phyloP scores from a whole-genome alignment of 1,140 invertebrate genomes.

The Penaeus chinensis region DNA sequence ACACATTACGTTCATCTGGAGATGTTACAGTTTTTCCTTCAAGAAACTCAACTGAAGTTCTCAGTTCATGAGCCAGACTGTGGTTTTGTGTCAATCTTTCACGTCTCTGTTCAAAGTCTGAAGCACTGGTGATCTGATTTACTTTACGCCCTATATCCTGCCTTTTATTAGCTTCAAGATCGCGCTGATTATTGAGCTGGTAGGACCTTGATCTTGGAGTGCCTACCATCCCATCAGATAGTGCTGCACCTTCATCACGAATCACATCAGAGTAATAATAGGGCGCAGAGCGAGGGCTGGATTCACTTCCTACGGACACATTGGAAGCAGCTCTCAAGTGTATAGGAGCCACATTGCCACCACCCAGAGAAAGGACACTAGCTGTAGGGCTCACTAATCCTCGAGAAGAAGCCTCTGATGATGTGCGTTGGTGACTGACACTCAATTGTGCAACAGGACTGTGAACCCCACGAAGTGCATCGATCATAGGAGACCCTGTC shows the following conservation, averaged over 20 bases:
- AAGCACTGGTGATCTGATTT: slow-evolving; percentile 75
- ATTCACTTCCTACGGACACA: slow-evolving; percentile 60
- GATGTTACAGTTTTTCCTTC: slow-evolving; percentile 64
- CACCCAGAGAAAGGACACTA: slow-evolving; percentile 45
- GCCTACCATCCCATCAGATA: slow-evolving; percentile 37
- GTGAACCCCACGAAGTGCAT: slow-evolving; percentile 52
- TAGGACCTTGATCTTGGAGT: slow-evolving; percentile 56
- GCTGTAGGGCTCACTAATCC: slow-evolving; percentile 56
- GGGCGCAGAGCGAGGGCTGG: slow-evolving; percentile 63
- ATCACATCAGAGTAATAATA: slow-evolving; percentile 65
- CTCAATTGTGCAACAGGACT: slow-evolving; percentile 39
- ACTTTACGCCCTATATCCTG: slow-evolving; percentile 82
- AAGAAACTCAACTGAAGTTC: slow-evolving; percentile 63
- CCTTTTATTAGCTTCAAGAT: slow-evolving; percentile 72
- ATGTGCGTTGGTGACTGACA: slow-evolving; percentile 52
- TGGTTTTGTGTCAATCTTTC: slow-evolving; percentile 35
- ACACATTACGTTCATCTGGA: slow-evolving; percentile 65
- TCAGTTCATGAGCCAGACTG: slow-evolving; percentile 60
- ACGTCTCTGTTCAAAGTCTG: slow-evolving; percentile 50
- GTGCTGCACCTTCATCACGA: slow-evolving; percentile 49
- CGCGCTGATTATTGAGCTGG: slow-evolving; percentile 65
- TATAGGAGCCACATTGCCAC: slow-evolving; percentile 27
- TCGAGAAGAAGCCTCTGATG: slow-evolving; percentile 54
- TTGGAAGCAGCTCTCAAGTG: slow-evolving; percentile 59
- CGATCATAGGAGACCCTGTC: slow-evolving; percentile 51